Conservation (phyloP, 2,888 invertebrate species). For the Pollenia labialis region DNA sequence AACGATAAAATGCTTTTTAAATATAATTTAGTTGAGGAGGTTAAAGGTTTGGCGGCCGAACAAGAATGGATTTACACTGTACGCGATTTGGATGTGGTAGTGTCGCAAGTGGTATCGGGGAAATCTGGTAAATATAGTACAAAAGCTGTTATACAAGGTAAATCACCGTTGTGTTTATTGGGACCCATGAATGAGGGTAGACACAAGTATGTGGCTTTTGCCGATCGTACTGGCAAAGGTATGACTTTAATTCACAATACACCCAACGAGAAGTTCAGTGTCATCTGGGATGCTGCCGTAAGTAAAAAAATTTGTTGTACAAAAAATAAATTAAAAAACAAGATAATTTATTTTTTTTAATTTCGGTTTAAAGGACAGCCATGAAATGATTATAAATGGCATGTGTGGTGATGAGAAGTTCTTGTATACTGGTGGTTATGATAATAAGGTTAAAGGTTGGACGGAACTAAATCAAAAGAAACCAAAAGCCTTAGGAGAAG, state of each 20-base stretch:
- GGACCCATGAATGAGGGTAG: conserved; percentile 79
- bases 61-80: conserved; percentile 82
- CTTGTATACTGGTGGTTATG: conserved; percentile 83
- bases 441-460: conserved; percentile 83
- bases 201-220: conserved; percentile 80
- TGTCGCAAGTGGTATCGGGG: conserved; percentile 79
- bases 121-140: conserved; percentile 83
- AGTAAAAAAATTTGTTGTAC: conserved; percentile 55
- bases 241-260: conserved; percentile 80
- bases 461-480: conserved; percentile 77
- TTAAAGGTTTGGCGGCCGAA: conserved; percentile 82
- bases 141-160: conserved; percentile 82
- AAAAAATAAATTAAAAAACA: background rate
- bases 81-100: conserved; percentile 82
- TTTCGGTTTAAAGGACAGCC: conserved; percentile 79
- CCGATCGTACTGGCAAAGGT: conserved; percentile 82
- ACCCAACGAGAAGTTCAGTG: conserved; percentile 78
- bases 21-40: conserved; percentile 83
- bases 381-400: conserved; percentile 83
- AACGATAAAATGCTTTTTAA: conserved; percentile 83
- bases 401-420: conserved; percentile 79
- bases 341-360: background rate
- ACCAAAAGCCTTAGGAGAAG: conserved; percentile 79
- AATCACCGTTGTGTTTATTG: conserved; percentile 81
- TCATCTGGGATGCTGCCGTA: conserved; percentile 79